phyloP scores from a whole-genome alignment of 2,797 vertebrate genomes.

The Lutjanus argentimaculatus region DNA sequence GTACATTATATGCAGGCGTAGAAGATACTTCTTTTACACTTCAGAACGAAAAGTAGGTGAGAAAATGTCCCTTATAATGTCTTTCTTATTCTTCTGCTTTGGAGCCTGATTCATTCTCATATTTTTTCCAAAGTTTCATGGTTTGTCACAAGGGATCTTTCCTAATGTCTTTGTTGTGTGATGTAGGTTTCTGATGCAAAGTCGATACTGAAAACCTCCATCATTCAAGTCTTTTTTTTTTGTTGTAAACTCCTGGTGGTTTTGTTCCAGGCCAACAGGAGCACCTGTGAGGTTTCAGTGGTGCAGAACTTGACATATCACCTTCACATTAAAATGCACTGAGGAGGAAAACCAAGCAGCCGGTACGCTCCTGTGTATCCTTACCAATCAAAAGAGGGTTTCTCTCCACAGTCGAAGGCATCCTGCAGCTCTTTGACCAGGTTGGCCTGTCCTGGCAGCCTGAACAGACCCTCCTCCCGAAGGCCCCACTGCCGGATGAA shows the following conservation, averaged over 20 bases:
- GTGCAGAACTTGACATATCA: conserved; percentile 10
- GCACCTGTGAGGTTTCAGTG: background rate
- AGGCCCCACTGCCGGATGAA: conserved; percentile 96
- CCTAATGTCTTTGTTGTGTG: background rate
- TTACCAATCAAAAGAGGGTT: conserved; percentile 97
- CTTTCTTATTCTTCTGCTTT: no score
- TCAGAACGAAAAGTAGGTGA: no score
- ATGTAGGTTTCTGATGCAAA: background rate
- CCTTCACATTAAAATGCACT: conserved; percentile 19
- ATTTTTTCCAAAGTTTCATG: no score
- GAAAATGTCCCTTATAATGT: no score
- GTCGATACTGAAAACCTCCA: background rate
- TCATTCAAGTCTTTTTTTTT: background rate
- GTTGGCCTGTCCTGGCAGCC: conserved; percentile 96
- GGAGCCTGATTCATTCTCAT: no score
- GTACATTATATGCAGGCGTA: no score
- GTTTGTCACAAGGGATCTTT: background rate
- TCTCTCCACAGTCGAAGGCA: conserved; percentile 97
- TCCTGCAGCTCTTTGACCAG: conserved; percentile 98
- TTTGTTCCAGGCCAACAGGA: background rate
- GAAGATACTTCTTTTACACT: no score
- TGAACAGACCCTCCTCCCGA: conserved; percentile 95
- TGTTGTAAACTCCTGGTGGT: background rate
- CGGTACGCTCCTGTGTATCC: conserved; percentile 1
- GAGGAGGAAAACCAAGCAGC: conserved; percentile 14